Evolutionary conservation across 2,888 invertebrate species (phyloP).

Genomic region (Cactoblastis cactorum): DNA sequence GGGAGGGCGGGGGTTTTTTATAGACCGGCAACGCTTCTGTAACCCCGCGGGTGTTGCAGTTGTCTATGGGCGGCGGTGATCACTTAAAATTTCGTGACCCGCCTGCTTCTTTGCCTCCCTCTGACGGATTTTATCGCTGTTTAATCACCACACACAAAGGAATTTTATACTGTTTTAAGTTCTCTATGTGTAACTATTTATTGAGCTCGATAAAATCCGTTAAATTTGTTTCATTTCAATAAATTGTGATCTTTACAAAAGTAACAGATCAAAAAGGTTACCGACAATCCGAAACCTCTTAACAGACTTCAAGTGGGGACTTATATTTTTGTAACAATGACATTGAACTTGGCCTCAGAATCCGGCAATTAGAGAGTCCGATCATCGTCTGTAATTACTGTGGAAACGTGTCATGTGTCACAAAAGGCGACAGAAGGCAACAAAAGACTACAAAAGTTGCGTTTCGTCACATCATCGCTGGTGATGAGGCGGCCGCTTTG

Average conservation of each 20-base stretch:
- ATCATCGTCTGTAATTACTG: constrained; percentile 17
- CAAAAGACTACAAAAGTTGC: background rate
- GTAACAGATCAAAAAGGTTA: background rate
- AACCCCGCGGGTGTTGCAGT: too few species aligned
- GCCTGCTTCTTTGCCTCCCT: too few species aligned
- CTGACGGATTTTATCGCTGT: too few species aligned
- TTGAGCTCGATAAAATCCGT: background rate
- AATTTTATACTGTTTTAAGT: too few species aligned
- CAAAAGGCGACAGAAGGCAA: constrained; percentile 15
- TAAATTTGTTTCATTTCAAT: too few species aligned
- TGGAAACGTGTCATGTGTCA: constrained; percentile 15
- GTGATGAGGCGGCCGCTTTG: constrained; percentile 23
- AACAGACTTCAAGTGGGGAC: background rate
- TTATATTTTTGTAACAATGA: background rate
- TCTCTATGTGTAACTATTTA: too few species aligned
- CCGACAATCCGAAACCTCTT: background rate
- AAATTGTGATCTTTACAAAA: background rate
- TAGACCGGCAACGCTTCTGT: too few species aligned
- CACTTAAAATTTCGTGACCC: too few species aligned
- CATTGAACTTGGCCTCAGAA: background rate
- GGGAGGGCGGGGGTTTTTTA: too few species aligned
- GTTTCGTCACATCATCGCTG: constrained; percentile 21
- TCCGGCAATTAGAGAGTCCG: constrained; percentile 23
- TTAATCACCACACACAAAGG: too few species aligned
- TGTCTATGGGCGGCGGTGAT: too few species aligned